Evolutionary conservation across 2,797 vertebrate species (phyloP).

Genomic region (Nyctalus aviator): DNA sequence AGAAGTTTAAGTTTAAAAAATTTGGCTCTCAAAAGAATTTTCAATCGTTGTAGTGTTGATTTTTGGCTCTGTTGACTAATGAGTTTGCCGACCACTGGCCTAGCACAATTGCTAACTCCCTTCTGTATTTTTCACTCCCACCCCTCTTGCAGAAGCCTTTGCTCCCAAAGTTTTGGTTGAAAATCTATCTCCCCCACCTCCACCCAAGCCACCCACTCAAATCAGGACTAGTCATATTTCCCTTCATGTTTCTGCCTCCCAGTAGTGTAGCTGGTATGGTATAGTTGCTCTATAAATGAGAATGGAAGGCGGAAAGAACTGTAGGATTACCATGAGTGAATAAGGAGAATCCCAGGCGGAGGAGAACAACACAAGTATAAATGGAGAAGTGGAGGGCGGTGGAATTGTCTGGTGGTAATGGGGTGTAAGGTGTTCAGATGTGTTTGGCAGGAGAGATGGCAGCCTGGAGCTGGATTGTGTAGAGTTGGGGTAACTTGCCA

Average conservation of each 20-base stretch:
- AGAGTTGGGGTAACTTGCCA: not conserved
- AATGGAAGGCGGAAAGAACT: not conserved
- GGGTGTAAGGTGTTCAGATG: too few species aligned
- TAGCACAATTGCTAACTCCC: not conserved
- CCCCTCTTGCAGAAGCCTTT: not conserved
- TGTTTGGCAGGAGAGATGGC: accelerated
- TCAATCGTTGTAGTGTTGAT: too few species aligned
- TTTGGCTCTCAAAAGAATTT: too few species aligned
- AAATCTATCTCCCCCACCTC: not conserved
- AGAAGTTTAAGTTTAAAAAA: too few species aligned
- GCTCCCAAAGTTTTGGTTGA: not conserved
- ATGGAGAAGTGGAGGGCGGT: not conserved
- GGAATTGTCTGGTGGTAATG: not conserved
- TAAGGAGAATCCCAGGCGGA: not conserved
- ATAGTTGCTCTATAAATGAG: not conserved
- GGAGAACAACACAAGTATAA: not conserved
- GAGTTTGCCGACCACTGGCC: too few species aligned
- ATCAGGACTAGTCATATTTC: not conserved
- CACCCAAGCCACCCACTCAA: not conserved
- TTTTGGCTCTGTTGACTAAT: too few species aligned
- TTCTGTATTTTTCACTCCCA: not conserved
- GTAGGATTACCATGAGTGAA: not conserved
- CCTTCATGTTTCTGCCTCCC: not conserved
- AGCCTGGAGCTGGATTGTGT: not conserved
- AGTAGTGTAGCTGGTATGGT: not conserved